Evolutionary conservation across 1,140 invertebrate species (phyloP).

Genomic region (Pentalonia nigronervosa): DNA sequence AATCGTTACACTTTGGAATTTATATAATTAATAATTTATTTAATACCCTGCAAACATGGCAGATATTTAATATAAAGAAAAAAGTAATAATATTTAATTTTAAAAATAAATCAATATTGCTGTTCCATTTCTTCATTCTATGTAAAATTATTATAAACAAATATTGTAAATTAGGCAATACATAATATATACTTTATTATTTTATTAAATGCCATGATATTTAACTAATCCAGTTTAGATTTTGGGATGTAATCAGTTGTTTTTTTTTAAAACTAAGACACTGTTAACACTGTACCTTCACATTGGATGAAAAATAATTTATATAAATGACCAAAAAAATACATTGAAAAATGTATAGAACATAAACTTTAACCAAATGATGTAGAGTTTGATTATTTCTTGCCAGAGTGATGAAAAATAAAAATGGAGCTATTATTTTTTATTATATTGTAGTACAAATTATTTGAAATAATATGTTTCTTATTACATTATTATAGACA

Average conservation of each 20-base stretch:
- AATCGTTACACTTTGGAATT: background rate
- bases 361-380: background rate
- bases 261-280: background rate
- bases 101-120: background rate
- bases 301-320: slow-evolving; percentile 1
- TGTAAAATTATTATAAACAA: background rate
- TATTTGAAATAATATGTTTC: background rate
- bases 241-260: too few relatives aligned
- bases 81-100: background rate
- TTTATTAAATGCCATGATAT: background rate
- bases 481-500: background rate
- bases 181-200: background rate
- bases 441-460: background rate
- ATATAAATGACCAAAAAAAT: background rate
- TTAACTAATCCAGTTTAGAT: background rate
- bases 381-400: background rate
- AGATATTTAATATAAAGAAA: background rate
- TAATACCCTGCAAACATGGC: background rate
- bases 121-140: background rate
- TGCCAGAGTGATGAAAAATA: background rate
- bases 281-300: background rate
- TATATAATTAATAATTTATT: background rate
- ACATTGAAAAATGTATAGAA: background rate
- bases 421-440: background rate
- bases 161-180: too few relatives aligned